These are phyloP conservation scores for Platyscapa corneri DNA, from an alignment of 1,140 invertebrate species.

Conservation along the genomic window DNA sequence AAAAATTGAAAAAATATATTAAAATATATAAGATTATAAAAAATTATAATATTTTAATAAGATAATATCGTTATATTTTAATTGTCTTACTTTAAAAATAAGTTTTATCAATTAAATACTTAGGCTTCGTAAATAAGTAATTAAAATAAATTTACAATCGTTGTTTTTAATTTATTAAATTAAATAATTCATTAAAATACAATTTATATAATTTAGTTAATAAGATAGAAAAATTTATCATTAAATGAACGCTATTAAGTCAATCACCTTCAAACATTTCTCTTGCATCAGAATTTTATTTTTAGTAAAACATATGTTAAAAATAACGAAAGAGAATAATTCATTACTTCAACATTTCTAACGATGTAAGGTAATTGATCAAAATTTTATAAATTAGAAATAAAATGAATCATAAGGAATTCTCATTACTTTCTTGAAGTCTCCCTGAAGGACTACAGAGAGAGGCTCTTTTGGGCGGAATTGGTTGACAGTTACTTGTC, in stretches of 20 bases:
- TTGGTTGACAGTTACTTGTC: conserved; percentile 83
- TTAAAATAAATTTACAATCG: too few relatives aligned
- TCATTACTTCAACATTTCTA: not conserved
- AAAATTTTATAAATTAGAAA: not conserved
- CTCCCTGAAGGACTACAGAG: conserved; percentile 93
- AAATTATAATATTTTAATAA: too few relatives aligned
- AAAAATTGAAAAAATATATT: too few relatives aligned
- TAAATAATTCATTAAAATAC: not conserved
- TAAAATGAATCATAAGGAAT: conserved; percentile 36
- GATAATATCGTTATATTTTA: too few relatives aligned
- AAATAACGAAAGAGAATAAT: not conserved
- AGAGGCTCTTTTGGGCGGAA: conserved; percentile 83
- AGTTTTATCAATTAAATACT: too few relatives aligned
- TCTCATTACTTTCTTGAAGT: conserved; percentile 89
- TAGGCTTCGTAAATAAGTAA: not conserved
- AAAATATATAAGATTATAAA: too few relatives aligned
- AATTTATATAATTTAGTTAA: too few relatives aligned
- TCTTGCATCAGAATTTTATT: not conserved
- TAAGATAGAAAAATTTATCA: not conserved
- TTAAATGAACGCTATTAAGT: too few relatives aligned
- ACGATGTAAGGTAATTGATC: not conserved
- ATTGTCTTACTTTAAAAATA: too few relatives aligned
- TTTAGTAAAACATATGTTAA: not conserved
- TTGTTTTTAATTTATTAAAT: not conserved
- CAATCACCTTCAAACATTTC: not conserved